These are phyloP conservation scores for Leptopilina myrica DNA, from an alignment of 2,888 invertebrate genomes.

Conservation along the genomic window DNA sequence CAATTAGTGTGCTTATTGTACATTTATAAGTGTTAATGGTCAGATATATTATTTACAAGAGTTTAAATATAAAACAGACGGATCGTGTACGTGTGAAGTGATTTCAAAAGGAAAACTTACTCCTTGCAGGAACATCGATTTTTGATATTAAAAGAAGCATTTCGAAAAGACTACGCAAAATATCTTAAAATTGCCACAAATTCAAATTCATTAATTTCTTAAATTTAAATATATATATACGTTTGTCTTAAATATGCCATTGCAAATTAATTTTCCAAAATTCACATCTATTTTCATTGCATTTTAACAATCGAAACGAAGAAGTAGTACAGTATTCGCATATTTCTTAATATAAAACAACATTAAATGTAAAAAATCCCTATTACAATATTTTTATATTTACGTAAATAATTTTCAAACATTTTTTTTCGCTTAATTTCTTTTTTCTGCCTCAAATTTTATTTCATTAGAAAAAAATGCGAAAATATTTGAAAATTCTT, in stretches of 20 bases:
- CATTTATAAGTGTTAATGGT: conserved; percentile 51
- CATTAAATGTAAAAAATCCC: not conserved
- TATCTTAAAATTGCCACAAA: conserved; percentile 39
- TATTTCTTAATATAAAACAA: not conserved
- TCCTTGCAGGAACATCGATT: conserved; percentile 49
- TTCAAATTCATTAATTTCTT: not conserved
- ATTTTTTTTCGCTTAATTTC: not conserved
- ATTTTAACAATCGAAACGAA: not conserved
- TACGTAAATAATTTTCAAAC: not conserved
- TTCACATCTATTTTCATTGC: not conserved
- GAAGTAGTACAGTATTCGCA: not conserved
- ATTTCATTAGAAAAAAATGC: too few species aligned
- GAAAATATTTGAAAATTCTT: not conserved
- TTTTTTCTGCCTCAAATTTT: not conserved
- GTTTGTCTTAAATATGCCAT: too few species aligned
- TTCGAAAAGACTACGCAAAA: conserved; percentile 49
- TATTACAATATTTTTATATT: not conserved
- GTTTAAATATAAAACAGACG: conserved; percentile 56
- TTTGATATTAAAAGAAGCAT: conserved; percentile 44
- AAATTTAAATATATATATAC: not conserved
- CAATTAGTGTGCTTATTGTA: conserved; percentile 48
- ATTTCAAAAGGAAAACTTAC: conserved; percentile 48
- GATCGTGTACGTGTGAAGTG: conserved; percentile 39
- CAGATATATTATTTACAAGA: conserved; percentile 59
- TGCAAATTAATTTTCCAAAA: not conserved